Conservation (phyloP, 2,888 invertebrate species). For the Protophormia terraenovae region DNA sequence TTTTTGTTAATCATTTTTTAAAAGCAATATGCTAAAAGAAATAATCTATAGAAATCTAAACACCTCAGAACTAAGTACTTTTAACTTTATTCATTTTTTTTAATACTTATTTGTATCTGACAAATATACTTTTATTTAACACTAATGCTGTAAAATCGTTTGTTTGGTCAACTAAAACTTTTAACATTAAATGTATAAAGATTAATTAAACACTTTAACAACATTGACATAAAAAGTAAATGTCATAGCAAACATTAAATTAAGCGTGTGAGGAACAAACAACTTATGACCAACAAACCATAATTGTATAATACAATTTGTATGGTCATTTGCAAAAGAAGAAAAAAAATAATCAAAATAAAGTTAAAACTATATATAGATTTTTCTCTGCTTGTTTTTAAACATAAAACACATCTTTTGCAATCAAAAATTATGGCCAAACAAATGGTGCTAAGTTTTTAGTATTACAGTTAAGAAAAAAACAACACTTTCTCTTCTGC, state of each 20-base stretch:
- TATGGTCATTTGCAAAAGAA: not conserved
- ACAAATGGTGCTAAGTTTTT: conserved; percentile 19
- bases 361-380: not conserved
- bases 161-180: not conserved
- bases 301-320: not conserved
- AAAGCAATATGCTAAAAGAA: too few relatives aligned
- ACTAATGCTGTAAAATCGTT: too few relatives aligned
- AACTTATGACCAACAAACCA: not conserved
- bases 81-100: too few relatives aligned
- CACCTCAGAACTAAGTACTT: too few relatives aligned
- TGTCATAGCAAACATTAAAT: not conserved
- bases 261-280: not conserved
- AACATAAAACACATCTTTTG: conserved; percentile 23
- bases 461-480: not conserved
- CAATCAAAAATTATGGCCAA: conserved; percentile 21
- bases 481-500: not conserved
- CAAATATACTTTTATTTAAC: too few relatives aligned
- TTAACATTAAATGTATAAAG: not conserved
- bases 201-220: not conserved
- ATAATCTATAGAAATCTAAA: too few relatives aligned
- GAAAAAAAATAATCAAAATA: conserved; percentile 8
- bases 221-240: too few relatives aligned
- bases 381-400: not conserved
- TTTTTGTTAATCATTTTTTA: too few relatives aligned
- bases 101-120: too few relatives aligned